Evolutionary conservation across 1,140 invertebrate genomes (phyloP), one percentile per base, ranked within the genome.

Genomic region (Rhopalosiphum padi): DNA sequence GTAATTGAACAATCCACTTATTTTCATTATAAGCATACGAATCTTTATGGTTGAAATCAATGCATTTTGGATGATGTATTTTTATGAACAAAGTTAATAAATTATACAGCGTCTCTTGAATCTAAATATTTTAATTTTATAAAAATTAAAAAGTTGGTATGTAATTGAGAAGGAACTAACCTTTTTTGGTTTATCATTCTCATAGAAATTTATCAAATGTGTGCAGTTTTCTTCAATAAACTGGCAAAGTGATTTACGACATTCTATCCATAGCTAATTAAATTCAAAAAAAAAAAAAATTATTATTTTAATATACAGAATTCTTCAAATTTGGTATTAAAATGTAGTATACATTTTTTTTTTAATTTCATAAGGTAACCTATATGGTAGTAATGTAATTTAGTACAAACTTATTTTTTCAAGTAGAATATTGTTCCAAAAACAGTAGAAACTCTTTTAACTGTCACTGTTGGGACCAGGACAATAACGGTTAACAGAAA

Each of bases 191-290:
- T 82, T 68, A 85, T 43, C 35, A 22, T 83, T 93, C 43, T 93
- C 82, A 86, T 93, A 93, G 2, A 93, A 94, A 87, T 94, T 83
- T 11, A 90, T 55, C 30, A 94, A 92, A 90, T 90, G 53, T 43
- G 53, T 89, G 35, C 90, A 87, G 41, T 91, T 91, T 48, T 94
- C 89, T 94, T 94, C 94, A 4, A 89, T 85, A 94, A 94, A 94
- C 21, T 89, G 43, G 51, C 94, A 94, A 35, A 94, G 55, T 55
- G 93, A 82, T 77, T 88, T 94, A 68, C 94, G 93, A 51, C 85
- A 89, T 88, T 94, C 94, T 68, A 86, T 43, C 41, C 83, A 46
- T 23, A 94, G 25, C 94, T 94, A 43, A 94, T 90, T 60, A 30
- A 21, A 85, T 77, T 60, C 25, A 30, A 93, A 11, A 43, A 87